Base-by-base conservation (phyloP, 1,140 invertebrate species). In the Trachymyrmex cornetzi region DNA sequence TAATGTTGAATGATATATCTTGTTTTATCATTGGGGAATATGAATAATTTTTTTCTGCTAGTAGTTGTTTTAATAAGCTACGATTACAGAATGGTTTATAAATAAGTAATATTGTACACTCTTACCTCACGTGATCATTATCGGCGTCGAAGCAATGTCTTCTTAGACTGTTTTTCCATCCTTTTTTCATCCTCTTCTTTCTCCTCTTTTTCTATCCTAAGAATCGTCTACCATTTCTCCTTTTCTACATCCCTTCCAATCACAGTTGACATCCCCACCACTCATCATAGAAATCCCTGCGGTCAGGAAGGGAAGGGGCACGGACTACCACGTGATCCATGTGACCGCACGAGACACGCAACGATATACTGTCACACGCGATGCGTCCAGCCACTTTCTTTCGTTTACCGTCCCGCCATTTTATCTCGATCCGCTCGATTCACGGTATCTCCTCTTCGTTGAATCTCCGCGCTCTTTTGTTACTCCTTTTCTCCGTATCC, bases 291-390 rank as follows among this genome's bases (percentile, higher is more conserved):
- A 34, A 66, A 80, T 61, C 84, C 34, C 38, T 2, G 63, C 53
- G 63, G 34, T 81, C 50, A 24, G 22, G 11, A 69, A 53, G 57
- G 30, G 63, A 55, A 44, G 77, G 69, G 88, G 57, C 30, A 64
- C 24, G 22, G 63, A 67, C 87, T 85, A 91, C 92, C 93, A 93
- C 91, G 91, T 92, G 93, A 93, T 86, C 89, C 87, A 81, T 86
- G 90, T 88, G 91, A 94, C 91, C 90, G 87, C 88, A 88, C 80
- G 89, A 87, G 92, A 92, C 91, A 88, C 87, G 89, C 74, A 87
- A 89, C 81, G 81, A 75, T 88, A 88, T 89, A 59, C 38, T 67
- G 22, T 77, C 85, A 84, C 75, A 82, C 84, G 69, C 75, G 81
- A 71, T 79, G n/a, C 53, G 30, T 77, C 57, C 77, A 38, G 7